phyloP scores from a whole-genome alignment of 2,113 vertebrate species.

The Malurus melanocephalus region DNA sequence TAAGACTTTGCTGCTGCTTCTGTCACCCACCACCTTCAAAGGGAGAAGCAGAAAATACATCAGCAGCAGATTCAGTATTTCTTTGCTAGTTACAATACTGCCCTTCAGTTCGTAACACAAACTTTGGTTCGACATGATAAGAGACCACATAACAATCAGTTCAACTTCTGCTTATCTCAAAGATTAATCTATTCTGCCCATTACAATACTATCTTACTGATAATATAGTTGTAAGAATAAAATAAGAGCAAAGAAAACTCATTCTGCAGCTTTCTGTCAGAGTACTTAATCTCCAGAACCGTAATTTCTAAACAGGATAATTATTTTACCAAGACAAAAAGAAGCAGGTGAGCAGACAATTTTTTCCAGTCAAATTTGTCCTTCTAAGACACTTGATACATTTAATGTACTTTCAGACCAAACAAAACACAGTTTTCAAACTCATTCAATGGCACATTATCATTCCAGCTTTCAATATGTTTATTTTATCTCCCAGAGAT shows the following conservation, averaged over 20 bases:
- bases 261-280: not conserved
- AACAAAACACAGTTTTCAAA: not conserved
- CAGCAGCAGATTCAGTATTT: not conserved
- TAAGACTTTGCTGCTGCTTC: not conserved
- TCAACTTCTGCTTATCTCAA: not conserved
- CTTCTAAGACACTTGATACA: not conserved
- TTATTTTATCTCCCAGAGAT: constrained; percentile 17
- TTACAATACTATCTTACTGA: not conserved
- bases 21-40: not conserved
- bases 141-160: not conserved
- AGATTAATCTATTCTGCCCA: not conserved
- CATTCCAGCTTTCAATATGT: not conserved
- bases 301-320: not conserved
- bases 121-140: not conserved
- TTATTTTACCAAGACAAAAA: not conserved
- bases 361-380: not conserved
- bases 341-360: not conserved
- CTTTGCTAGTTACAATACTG: not conserved
- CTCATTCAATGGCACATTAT: not conserved
- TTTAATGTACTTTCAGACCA: not conserved
- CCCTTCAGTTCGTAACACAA: not conserved
- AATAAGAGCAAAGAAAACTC: not conserved
- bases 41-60: not conserved
- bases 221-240: not conserved
- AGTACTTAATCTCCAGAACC: not conserved